Conservation (phyloP, 1,140 invertebrate genomes). For the Drosophila nebulosa region DNA sequence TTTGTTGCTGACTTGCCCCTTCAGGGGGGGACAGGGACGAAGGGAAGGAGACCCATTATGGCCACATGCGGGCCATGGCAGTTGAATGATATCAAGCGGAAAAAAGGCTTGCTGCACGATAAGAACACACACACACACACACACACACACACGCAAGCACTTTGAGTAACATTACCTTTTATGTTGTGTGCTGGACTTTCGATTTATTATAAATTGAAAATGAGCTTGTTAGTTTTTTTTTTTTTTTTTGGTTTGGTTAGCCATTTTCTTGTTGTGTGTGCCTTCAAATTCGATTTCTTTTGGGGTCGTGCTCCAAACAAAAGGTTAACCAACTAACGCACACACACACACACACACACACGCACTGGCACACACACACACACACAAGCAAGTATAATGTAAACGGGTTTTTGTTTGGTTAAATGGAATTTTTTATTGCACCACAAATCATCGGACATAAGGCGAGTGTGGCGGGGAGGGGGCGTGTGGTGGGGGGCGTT, state of each 20-base stretch:
- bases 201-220: constrained; percentile 77
- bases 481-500: too few species aligned
- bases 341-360: background rate
- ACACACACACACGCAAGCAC: constrained; percentile 8
- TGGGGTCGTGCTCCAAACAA: constrained; percentile 16
- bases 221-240: constrained; percentile 75
- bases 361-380: background rate
- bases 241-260: constrained; percentile 53
- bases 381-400: background rate
- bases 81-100: constrained; percentile 49
- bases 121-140: constrained; percentile 47
- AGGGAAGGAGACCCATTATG: background rate
- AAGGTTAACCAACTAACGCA: constrained; percentile 40
- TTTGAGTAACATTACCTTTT: background rate
- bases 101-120: constrained; percentile 74
- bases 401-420: constrained; percentile 29
- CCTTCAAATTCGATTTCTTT: constrained; percentile 13
- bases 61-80: constrained; percentile 35
- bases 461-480: too few species aligned
- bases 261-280: constrained; percentile 36
- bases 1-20: constrained; percentile 14
- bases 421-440: constrained; percentile 70
- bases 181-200: constrained; percentile 43
- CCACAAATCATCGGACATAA: constrained; percentile 58
- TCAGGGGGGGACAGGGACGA: background rate